Conservation (phyloP, 2,113 vertebrate species). For the Phoenicopterus ruber region DNA sequence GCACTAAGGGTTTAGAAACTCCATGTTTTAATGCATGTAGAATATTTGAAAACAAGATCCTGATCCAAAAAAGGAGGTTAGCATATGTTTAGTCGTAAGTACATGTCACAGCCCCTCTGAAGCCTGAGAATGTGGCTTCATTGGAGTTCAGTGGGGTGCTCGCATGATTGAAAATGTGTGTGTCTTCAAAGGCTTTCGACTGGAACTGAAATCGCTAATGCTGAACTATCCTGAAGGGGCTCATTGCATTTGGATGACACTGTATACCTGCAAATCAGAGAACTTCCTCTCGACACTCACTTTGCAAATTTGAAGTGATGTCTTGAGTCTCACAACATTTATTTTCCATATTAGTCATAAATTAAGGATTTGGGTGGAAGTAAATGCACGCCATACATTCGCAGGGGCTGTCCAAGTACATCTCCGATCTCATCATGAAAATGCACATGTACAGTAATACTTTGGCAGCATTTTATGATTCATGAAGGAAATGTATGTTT, state of each 20-base stretch:
- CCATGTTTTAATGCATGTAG: neutral
- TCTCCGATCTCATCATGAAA: neutral
- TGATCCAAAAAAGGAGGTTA: neutral
- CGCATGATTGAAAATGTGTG: neutral
- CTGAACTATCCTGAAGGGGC: neutral
- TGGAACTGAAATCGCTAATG: neutral
- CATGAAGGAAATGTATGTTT: neutral
- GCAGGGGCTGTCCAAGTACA: neutral
- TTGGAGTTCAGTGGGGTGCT: neutral
- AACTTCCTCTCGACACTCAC: neutral
- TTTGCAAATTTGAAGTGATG: neutral
- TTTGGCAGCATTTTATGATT: neutral
- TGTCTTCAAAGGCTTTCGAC: neutral
- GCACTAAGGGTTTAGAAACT: neutral
- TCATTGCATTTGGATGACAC: neutral
- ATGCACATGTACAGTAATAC: neutral
- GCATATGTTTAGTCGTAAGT: neutral
- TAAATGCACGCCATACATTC: rapidly evolving
- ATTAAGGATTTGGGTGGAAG: neutral
- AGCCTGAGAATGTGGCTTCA: neutral
- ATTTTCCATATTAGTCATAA: neutral
- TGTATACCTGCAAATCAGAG: neutral
- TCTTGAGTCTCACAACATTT: neutral
- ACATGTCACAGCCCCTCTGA: neutral
- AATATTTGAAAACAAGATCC: neutral